Conservation (phyloP, 2,113 vertebrate genomes). For the Corynorhinus townsendii region DNA sequence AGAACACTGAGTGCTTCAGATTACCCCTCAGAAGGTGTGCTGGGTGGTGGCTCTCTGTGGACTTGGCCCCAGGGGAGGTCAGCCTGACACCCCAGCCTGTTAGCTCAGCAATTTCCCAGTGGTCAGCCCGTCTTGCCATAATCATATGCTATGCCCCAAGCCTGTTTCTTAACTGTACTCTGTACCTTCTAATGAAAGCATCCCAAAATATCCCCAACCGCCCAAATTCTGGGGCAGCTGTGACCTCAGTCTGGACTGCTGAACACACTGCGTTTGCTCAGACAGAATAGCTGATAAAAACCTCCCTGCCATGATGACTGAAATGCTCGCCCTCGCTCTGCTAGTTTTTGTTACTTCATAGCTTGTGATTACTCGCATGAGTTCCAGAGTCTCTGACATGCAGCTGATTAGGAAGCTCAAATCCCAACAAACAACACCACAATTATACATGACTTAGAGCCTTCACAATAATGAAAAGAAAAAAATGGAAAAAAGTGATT, state of each 20-base stretch:
- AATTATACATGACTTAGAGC: not conserved
- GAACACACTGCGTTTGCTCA: slow-evolving; percentile 61
- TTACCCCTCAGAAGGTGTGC: slow-evolving; percentile 84
- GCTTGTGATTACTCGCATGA: not conserved
- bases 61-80: slow-evolving; percentile 73
- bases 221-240: slow-evolving; percentile 74
- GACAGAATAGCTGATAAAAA: slow-evolving; percentile 66
- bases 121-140: slow-evolving; percentile 96
- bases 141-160: slow-evolving; percentile 92
- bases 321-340: not conserved
- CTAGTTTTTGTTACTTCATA: not conserved
- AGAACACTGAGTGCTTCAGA: slow-evolving; percentile 65
- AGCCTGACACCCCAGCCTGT: slow-evolving; percentile 82
- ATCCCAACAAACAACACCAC: fast-evolving
- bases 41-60: slow-evolving; percentile 78
- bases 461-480: not conserved
- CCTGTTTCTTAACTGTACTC: slow-evolving; percentile 85
- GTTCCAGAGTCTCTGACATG: not conserved
- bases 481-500: not conserved
- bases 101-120: slow-evolving; percentile 93
- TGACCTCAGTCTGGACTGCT: slow-evolving; percentile 84
- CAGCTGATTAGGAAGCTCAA: not conserved
- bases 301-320: slow-evolving; percentile 43
- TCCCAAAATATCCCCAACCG: slow-evolving; percentile 91
- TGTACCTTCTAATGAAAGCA: slow-evolving; percentile 93